Evolutionary conservation across 2,888 invertebrate species (phyloP).

Genomic region (Silvanus unidentatus): DNA sequence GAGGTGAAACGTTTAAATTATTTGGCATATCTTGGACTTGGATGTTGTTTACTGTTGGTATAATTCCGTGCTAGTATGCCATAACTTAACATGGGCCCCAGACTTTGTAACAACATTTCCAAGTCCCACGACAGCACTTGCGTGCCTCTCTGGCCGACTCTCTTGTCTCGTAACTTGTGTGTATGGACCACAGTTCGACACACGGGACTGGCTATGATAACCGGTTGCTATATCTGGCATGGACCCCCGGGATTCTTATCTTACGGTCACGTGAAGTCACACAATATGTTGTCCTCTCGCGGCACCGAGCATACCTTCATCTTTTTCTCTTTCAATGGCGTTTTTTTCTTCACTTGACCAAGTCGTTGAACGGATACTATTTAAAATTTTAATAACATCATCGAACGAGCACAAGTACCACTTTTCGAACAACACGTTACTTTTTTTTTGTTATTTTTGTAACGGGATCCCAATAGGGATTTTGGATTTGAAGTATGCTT

Average conservation of each 20-base stretch:
- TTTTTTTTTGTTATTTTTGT: too few species aligned
- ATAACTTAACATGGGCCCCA: constrained; percentile 27
- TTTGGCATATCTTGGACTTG: constrained; percentile 1
- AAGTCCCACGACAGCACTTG: constrained; percentile 33
- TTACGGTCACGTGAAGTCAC: constrained; percentile 22
- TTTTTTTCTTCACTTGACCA: constrained; percentile 17
- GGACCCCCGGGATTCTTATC: constrained; percentile 28
- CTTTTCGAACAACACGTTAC: neutral
- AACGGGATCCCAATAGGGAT: too few species aligned
- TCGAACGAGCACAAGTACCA: constrained; percentile 7
- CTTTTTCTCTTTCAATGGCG: neutral
- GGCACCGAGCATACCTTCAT: constrained; percentile 1
- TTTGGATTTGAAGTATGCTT: too few species aligned
- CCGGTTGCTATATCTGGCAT: constrained; percentile 21
- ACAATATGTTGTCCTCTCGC: constrained; percentile 8
- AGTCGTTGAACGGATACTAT: constrained; percentile 22
- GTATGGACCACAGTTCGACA: constrained; percentile 17
- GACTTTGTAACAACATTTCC: constrained; percentile 21
- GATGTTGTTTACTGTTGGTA: constrained; percentile 6
- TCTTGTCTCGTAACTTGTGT: constrained; percentile 24
- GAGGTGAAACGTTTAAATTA: neutral
- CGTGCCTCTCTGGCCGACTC: constrained; percentile 29
- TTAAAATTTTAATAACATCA: constrained; percentile 26
- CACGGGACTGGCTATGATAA: constrained; percentile 24
- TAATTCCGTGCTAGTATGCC: constrained; percentile 27